Percentiles rank a stretch among this genome's conserved stretches.
phyloP scores from a whole-genome alignment of 2,888 invertebrate genomes.

The Melangyna quadrimaculata region DNA sequence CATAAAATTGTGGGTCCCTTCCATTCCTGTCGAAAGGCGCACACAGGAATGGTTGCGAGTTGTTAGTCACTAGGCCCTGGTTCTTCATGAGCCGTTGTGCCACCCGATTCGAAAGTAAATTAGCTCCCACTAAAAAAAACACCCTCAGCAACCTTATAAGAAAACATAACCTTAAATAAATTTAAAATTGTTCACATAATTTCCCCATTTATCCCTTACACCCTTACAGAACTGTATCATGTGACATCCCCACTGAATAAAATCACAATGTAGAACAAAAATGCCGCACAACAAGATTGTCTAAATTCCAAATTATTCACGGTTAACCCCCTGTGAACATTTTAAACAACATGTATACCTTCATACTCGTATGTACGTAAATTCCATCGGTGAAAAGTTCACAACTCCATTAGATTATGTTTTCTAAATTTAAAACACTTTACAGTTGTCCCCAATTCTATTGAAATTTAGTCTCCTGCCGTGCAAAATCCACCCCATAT shows the following conservation, averaged over 20 bases:
- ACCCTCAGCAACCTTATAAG: background rate
- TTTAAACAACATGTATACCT: constrained; percentile 28
- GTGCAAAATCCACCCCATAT: constrained; percentile 56
- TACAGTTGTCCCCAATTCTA: background rate
- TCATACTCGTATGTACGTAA: too few relatives aligned
- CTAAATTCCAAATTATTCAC: constrained; percentile 66
- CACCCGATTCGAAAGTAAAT: too few relatives aligned
- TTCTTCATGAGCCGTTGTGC: too few relatives aligned
- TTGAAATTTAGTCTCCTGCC: constrained; percentile 27
- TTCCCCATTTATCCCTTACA: constrained; percentile 3
- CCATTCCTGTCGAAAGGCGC: too few relatives aligned
- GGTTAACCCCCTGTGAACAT: constrained; percentile 54
- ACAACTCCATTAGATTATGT: constrained; percentile 66
- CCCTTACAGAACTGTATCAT: background rate
- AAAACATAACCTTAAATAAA: constrained; percentile 43
- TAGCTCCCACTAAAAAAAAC: background rate
- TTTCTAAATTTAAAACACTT: constrained; percentile 62
- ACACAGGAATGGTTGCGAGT: too few relatives aligned
- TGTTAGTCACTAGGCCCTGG: too few relatives aligned
- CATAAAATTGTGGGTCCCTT: too few relatives aligned
- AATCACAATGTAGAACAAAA: background rate
- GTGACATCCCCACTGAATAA: background rate
- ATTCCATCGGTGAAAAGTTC: constrained; percentile 58
- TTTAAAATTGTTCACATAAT: constrained; percentile 51
- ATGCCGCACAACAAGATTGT: constrained; percentile 64